Conservation (phyloP, 2,888 invertebrate genomes). For the Pollenia griseotomentosa region DNA sequence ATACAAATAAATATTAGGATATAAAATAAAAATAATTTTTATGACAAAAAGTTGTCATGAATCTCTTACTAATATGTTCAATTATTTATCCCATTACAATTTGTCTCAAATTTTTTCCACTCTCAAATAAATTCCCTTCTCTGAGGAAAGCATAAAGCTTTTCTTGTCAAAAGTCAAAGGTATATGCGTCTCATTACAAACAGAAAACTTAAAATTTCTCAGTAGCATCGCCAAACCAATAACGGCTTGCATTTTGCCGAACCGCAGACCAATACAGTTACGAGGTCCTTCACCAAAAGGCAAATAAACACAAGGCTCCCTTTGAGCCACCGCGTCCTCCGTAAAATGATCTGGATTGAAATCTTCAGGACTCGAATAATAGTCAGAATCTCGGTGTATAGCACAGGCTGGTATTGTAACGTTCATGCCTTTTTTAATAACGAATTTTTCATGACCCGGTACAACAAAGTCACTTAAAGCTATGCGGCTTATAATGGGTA, state of each 20-base stretch:
- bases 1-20: too few relatives aligned
- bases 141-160: conserved; percentile 72
- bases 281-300: conserved; percentile 83
- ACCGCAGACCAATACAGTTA: conserved; percentile 82
- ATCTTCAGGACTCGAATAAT: conserved; percentile 85
- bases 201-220: conserved; percentile 77
- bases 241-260: conserved; percentile 80
- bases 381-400: conserved; percentile 85
- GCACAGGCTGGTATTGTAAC: conserved; percentile 81
- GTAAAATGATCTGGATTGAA: conserved; percentile 88
- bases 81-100: neutral
- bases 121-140: conserved; percentile 75
- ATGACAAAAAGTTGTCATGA: too few relatives aligned
- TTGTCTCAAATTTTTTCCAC: conserved; percentile 65
- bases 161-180: conserved; percentile 76
- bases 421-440: conserved; percentile 83
- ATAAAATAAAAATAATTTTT: too few relatives aligned
- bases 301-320: conserved; percentile 83
- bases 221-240: conserved; percentile 80
- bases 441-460: conserved; percentile 84
- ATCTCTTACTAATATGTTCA: too few relatives aligned
- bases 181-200: conserved; percentile 76
- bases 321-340: conserved; percentile 85
- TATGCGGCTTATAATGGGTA: conserved; percentile 85
- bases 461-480: conserved; percentile 85